phyloP scores from a whole-genome alignment of 2,888 invertebrate species.

The Tricholauxania praeusta region DNA sequence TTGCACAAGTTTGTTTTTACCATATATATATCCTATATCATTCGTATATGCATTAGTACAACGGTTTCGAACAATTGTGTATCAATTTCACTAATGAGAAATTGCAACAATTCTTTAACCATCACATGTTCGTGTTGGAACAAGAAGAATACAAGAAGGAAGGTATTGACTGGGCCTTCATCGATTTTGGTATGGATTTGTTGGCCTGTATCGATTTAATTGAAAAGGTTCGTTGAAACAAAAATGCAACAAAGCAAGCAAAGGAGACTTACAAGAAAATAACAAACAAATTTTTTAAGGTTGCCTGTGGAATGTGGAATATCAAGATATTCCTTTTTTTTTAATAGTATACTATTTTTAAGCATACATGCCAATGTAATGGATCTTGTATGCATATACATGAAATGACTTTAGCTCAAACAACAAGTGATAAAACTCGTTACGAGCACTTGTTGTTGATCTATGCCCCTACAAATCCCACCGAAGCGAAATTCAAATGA shows the following conservation, averaged over 20 bases:
- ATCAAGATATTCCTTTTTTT: not conserved
- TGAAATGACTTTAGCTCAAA: too few species aligned
- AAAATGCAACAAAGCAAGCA: not conserved
- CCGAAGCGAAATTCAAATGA: too few species aligned
- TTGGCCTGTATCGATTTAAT: conserved; percentile 98
- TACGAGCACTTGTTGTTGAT: too few species aligned
- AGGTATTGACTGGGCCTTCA: conserved; percentile 98
- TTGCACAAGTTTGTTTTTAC: conserved; percentile 1
- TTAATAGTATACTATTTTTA: too few species aligned
- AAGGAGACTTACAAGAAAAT: not conserved
- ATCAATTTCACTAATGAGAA: conserved; percentile 99
- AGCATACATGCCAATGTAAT: too few species aligned
- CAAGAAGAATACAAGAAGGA: conserved; percentile 99
- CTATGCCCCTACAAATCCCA: too few species aligned
- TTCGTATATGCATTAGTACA: conserved; percentile 75
- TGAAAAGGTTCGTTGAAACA: conserved; percentile 83
- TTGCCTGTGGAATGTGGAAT: not conserved
- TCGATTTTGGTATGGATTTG: conserved; percentile 99
- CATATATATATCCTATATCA: not conserved
- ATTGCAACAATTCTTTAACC: conserved; percentile 99
- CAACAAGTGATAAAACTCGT: too few species aligned
- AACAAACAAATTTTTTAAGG: not conserved
- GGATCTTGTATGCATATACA: too few species aligned
- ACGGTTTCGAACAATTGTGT: conserved; percentile 99
- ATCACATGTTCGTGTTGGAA: conserved; percentile 99